Percentiles rank a stretch among this genome's conserved stretches.
phyloP scores from a whole-genome alignment of 2,113 vertebrate genomes.

The Aspiorhynchus laticeps region DNA sequence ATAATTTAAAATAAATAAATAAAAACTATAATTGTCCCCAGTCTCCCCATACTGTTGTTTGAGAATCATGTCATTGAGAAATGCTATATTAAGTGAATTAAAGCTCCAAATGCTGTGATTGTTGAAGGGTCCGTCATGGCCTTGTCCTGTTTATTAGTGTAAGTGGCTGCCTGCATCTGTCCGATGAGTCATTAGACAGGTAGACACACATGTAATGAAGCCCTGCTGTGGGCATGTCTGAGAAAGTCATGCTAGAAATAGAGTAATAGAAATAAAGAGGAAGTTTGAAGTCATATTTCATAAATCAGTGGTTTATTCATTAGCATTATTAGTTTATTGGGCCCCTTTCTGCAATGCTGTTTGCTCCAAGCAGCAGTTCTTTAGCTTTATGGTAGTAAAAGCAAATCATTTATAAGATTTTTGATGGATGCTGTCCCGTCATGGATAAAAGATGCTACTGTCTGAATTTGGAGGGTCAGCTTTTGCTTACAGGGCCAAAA shows the following conservation, averaged over 20 bases:
- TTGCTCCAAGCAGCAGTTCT: neutral
- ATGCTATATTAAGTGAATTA: neutral
- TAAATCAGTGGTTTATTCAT: neutral
- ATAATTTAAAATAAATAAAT: too few species aligned
- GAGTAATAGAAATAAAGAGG: slow-evolving; percentile 60
- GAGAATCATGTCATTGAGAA: neutral
- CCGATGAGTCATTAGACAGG: slow-evolving; percentile 79
- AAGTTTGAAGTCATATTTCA: slow-evolving; percentile 66
- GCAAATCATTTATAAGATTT: neutral
- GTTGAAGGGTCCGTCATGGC: slow-evolving; percentile 7
- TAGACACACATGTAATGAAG: slow-evolving; percentile 79
- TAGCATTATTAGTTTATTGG: slow-evolving; percentile 69
- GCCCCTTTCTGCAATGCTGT: slow-evolving; percentile 57
- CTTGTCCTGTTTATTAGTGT: slow-evolving; percentile 13
- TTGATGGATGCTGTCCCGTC: neutral
- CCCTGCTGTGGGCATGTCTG: slow-evolving; percentile 77
- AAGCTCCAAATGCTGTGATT: slow-evolving; percentile 12
- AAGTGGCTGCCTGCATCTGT: slow-evolving; percentile 42
- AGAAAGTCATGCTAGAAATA: slow-evolving; percentile 86
- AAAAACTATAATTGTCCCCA: too few species aligned
- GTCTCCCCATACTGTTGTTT: neutral
- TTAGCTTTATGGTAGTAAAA: neutral
- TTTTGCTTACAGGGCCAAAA: neutral
- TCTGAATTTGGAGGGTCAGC: neutral
- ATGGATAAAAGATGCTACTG: slow-evolving; percentile 7